These are phyloP conservation scores for Meloidogyne chitwoodi DNA, from an alignment of 1,140 invertebrate genomes.

Conservation along the genomic window DNA sequence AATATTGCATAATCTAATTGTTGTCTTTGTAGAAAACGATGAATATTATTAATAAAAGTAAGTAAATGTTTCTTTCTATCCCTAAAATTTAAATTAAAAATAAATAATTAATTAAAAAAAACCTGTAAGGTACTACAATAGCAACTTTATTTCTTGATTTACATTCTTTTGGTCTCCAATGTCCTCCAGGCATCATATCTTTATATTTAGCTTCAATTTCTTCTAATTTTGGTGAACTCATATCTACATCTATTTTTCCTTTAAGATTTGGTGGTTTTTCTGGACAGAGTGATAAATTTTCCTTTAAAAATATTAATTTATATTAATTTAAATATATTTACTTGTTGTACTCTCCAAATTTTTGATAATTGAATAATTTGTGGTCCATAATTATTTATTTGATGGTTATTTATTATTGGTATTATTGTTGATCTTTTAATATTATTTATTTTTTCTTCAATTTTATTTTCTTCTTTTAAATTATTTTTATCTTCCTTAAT, in stretches of 20 bases:
- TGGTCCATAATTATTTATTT: neutral
- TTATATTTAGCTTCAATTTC: conserved; percentile 21
- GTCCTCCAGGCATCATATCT: conserved; percentile 35
- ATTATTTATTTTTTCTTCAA: neutral
- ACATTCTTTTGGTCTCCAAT: conserved; percentile 40
- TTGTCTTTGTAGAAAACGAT: conserved; percentile 8
- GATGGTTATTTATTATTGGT: neutral
- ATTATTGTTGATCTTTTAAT: neutral
- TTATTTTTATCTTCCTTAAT: too few species aligned
- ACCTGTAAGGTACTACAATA: conserved; percentile 80
- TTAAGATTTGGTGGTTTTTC: neutral
- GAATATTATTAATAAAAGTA: neutral
- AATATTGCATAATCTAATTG: conserved; percentile 7
- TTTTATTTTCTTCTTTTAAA: neutral
- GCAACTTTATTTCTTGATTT: conserved; percentile 65
- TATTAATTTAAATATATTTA: neutral
- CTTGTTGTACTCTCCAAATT: neutral
- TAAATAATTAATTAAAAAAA: conserved; percentile 64
- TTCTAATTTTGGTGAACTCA: neutral
- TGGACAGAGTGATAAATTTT: neutral
- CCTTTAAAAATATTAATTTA: neutral
- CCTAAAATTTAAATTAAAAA: neutral
- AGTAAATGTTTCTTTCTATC: conserved; percentile 3
- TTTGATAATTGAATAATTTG: neutral
- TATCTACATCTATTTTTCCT: conserved; percentile 6